Conservation (phyloP, 2,113 vertebrate genomes). For the Loxodonta africana region DNA sequence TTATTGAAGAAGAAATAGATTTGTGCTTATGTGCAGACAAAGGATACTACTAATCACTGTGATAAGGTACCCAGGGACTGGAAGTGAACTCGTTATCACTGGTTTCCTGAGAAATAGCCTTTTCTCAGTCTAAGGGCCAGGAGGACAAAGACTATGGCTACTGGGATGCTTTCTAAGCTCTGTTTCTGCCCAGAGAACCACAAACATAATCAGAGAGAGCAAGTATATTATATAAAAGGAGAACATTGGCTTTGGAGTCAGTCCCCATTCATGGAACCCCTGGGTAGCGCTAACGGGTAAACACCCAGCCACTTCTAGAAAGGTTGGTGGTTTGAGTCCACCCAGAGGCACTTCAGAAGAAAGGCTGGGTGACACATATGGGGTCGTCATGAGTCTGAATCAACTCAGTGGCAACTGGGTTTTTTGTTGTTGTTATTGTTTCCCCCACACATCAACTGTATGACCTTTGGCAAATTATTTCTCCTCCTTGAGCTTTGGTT, state of each 20-base stretch:
- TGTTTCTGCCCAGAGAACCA: not conserved
- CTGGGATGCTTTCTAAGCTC: not conserved
- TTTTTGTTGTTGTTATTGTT: not conserved
- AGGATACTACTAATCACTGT: not conserved
- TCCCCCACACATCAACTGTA: not conserved
- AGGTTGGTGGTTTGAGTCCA: not conserved
- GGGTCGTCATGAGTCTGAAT: not conserved
- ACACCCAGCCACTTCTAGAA: not conserved
- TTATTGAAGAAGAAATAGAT: not conserved
- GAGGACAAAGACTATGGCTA: not conserved
- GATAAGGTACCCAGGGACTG: not conserved
- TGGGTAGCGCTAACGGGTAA: not conserved
- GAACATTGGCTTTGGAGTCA: not conserved
- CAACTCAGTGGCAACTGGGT: not conserved
- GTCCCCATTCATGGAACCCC: not conserved
- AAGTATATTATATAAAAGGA: not conserved
- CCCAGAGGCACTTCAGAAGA: not conserved
- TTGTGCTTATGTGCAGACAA: not conserved
- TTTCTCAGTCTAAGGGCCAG: not conserved
- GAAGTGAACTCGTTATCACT: not conserved
- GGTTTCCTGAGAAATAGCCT: not conserved
- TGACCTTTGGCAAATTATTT: not conserved
- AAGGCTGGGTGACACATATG: not conserved
- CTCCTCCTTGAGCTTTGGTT: not conserved
- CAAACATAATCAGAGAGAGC: not conserved